Evolutionary conservation across 2,113 vertebrate species (phyloP), one percentile per base, ranked within the genome.

Genomic region (Genyomyrus donnyi): DNA sequence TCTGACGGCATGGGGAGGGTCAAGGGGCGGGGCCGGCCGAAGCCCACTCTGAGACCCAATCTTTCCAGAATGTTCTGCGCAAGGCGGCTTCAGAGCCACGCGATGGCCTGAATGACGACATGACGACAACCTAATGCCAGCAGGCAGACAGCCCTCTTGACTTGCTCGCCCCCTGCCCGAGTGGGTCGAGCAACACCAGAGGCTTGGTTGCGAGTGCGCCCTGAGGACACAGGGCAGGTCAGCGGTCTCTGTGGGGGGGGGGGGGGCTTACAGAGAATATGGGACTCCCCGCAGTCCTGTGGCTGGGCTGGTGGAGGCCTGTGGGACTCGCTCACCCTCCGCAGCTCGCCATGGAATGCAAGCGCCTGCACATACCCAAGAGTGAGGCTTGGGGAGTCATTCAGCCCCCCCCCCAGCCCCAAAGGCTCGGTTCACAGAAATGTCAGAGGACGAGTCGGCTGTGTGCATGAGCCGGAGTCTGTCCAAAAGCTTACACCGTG

Each of bases 401-500:
- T 96, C 93, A 93, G 94, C 93, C 92, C 90, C 39, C 35, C 35
- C 74, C 42, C 80, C 80, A 45, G 17, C 80, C 80, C 80, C 91
- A 92, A 95, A 95, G 92, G 94, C 93, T 89, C 92, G 91, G 95
- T 96, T 96, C 52, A 88, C 11, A n/a, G 87, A 88, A 58, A 91
- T 95, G 94, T 94, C 96, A 96, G 31, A 35, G 42, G 66, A 46
- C n/a, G 45, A 58, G 1, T 74, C 0, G 15, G 49, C 24, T 42
- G 88, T 93, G 91, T 91, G 94, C 35, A n/a, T 6, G 62, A 53
- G 17, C 35, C 8, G 92, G 90, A 91, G 95, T 92, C 93, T 91
- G 93, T 94, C 92, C 94, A 93, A 21, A n/a, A 9, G 95, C 97
- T 95, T 96, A 97, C 97, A 90, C 95, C 95, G 91, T 98, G 97